Percentiles rank a stretch among this genome's conserved stretches.
phyloP scores from a whole-genome alignment of 2,113 vertebrate genomes.

The Mustelus asterias region DNA sequence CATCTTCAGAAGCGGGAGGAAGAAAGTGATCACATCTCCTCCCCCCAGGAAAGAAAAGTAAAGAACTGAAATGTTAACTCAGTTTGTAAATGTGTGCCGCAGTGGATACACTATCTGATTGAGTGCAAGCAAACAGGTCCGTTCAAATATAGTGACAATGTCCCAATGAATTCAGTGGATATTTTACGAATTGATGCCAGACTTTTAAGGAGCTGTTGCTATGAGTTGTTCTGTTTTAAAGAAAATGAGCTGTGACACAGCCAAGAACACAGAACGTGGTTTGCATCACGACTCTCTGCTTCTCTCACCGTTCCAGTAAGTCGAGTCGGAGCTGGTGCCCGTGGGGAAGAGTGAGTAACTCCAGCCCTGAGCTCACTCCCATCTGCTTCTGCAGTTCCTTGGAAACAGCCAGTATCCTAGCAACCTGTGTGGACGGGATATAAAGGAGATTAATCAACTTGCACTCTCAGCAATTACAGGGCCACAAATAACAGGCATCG shows the following conservation, averaged over 20 bases:
- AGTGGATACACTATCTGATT: not conserved
- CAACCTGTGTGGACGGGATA: constrained; percentile 67
- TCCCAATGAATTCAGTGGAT: not conserved
- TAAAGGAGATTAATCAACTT: constrained; percentile 32
- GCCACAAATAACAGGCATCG: not conserved
- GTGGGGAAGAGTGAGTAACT: constrained; percentile 91
- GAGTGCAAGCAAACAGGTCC: not conserved
- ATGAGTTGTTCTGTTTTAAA: not conserved
- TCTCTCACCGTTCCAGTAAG: constrained; percentile 83
- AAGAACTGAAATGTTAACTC: not conserved
- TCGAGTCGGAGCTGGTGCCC: constrained; percentile 93
- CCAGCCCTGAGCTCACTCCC: constrained; percentile 92
- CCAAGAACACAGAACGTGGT: not conserved
- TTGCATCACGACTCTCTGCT: not conserved
- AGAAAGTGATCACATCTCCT: not conserved
- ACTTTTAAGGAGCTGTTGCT: not conserved
- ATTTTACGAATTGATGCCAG: not conserved
- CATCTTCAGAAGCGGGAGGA: not conserved
- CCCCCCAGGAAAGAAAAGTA: not conserved
- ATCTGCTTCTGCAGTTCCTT: constrained; percentile 88
- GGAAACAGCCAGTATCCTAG: constrained; percentile 87
- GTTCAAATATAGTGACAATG: not conserved
- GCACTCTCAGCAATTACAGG: constrained; percentile 14
- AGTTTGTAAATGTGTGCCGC: not conserved
- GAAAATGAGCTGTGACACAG: not conserved